Conservation (phyloP, 1,140 invertebrate genomes). For the Lepidotrigona ventralis region DNA sequence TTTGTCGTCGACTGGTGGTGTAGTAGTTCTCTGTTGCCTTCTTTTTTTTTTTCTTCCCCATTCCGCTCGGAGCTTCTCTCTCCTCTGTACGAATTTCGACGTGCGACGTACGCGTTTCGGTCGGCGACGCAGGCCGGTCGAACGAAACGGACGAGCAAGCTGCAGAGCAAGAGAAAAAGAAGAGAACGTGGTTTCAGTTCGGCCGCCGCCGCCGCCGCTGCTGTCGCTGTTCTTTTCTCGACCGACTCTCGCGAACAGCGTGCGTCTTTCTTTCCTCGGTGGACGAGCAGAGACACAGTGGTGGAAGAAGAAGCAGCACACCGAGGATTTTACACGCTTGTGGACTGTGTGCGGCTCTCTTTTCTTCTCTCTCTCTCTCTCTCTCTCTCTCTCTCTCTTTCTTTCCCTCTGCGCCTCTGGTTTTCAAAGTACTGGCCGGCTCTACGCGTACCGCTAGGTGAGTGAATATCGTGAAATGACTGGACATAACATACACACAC, state of each 20-base stretch:
- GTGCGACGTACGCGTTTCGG: slow-evolving; percentile 8
- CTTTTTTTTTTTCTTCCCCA: not conserved
- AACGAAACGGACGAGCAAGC: not conserved
- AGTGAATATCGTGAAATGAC: not conserved
- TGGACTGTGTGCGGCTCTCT: not conserved
- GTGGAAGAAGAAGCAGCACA: slow-evolving; percentile 9
- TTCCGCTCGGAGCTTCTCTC: not conserved
- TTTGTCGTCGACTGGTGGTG: slow-evolving; percentile 38
- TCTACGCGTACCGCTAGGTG: slow-evolving; percentile 32
- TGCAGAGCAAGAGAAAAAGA: not conserved
- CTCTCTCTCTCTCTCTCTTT: not conserved
- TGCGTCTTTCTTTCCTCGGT: slow-evolving; percentile 36
- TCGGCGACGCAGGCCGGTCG: slow-evolving; percentile 2
- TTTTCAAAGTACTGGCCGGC: slow-evolving; percentile 3
- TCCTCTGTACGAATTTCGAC: not conserved
- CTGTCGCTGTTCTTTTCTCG: slow-evolving; percentile 41
- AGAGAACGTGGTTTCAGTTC: slow-evolving; percentile 8
- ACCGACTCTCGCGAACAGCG: slow-evolving; percentile 37
- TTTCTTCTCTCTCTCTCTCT: not conserved
- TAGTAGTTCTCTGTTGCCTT: not conserved
- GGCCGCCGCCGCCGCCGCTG: slow-evolving; percentile 15
- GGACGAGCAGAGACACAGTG: slow-evolving; percentile 12
- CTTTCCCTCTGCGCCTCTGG: not conserved
- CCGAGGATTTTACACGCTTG: slow-evolving; percentile 20
- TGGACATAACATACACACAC: no score